Evolutionary conservation across 2,797 vertebrate species (phyloP).

Genomic region (Schizopygopsis pylzovi): DNA sequence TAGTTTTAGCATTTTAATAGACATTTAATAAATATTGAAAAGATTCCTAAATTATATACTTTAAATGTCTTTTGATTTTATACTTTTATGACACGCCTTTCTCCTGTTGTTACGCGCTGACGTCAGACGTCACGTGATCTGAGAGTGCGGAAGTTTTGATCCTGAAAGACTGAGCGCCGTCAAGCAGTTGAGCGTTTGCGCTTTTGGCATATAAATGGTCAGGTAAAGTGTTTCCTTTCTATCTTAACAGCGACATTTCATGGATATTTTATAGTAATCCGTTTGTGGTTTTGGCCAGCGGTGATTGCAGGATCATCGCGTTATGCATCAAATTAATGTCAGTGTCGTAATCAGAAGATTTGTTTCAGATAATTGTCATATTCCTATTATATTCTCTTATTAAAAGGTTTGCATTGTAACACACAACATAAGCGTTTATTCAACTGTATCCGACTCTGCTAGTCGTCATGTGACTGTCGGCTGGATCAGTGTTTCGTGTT

Average conservation of each 20-base stretch:
- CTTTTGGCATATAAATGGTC: constrained; percentile 67
- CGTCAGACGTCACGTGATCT: constrained; percentile 43
- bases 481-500: neutral
- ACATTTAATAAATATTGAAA: neutral
- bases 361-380: neutral
- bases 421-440: neutral
- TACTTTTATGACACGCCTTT: neutral
- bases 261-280: no score
- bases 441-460: neutral
- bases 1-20: neutral
- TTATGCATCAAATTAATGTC: neutral
- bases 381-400: neutral
- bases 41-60: no score
- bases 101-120: neutral
- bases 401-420: neutral
- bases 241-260: neutral
- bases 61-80: neutral
- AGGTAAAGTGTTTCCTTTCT: constrained; percentile 66
- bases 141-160: constrained; percentile 57
- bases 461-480: constrained; percentile 35
- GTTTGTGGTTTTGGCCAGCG: neutral
- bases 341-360: neutral
- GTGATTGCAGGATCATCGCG: neutral
- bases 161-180: neutral
- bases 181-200: neutral